These are phyloP conservation scores for Epinotia bilunana DNA, from an alignment of 2,888 invertebrate genomes.

Conservation along the genomic window DNA sequence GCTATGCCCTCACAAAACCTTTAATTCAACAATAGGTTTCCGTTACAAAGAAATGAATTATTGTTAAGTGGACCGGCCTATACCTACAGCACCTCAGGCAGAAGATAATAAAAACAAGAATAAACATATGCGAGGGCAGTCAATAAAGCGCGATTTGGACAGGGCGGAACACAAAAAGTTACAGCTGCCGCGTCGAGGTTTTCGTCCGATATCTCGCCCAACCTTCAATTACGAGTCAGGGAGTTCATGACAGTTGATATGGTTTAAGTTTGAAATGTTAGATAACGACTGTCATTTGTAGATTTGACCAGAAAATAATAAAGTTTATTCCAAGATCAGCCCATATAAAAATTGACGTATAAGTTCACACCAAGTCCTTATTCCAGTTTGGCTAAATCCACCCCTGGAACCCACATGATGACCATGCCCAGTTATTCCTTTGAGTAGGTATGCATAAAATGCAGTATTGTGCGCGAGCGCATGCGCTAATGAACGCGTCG, in stretches of 20 bases:
- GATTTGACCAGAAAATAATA: no score
- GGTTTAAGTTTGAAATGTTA: conserved; percentile 13
- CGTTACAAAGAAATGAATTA: conserved; percentile 65
- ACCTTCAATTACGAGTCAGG: conserved; percentile 50
- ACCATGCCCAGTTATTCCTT: conserved; percentile 23
- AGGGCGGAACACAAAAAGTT: conserved; percentile 62
- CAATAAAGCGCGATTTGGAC: conserved; percentile 58
- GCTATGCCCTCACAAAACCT: conserved; percentile 60
- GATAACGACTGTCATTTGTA: background rate
- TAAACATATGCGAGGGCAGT: conserved; percentile 57
- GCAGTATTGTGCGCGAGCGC: conserved; percentile 62
- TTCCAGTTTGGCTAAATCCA: no score
- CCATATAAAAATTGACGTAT: no score
- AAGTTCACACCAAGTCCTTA: no score
- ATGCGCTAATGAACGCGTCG: conserved; percentile 78
- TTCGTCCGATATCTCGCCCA: conserved; percentile 54
- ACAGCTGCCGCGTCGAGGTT: conserved; percentile 64
- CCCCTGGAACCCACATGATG: conserved; percentile 10
- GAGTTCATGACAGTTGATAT: conserved; percentile 23
- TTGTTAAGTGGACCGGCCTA: conserved; percentile 53
- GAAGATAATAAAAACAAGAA: conserved; percentile 54
- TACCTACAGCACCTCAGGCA: conserved; percentile 45
- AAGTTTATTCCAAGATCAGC: no score
- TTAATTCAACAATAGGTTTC: conserved; percentile 64
- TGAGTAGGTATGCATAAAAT: conserved; percentile 42